phyloP scores from a whole-genome alignment of 2,888 invertebrate species.

The Timandra comae region DNA sequence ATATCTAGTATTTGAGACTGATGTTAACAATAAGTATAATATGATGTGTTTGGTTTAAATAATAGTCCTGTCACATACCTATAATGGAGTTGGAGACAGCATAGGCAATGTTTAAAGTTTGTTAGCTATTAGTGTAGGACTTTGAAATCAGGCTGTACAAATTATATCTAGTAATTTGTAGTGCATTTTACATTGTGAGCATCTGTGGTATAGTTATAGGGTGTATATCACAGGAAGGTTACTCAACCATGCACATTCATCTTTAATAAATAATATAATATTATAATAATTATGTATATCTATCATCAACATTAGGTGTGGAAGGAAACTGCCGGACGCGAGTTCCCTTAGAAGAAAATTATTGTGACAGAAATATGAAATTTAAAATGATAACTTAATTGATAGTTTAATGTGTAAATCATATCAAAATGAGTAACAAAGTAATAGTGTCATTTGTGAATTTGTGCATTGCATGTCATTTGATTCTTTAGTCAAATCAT shows the following conservation, averaged over 20 bases:
- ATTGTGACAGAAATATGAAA: slow-evolving; percentile 13
- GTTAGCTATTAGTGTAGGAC: slow-evolving; percentile 70
- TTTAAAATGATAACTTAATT: slow-evolving; percentile 13
- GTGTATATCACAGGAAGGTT: slow-evolving; percentile 47
- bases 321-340: slow-evolving; percentile 1
- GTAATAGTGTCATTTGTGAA: slow-evolving; percentile 24
- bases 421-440: slow-evolving; percentile 44
- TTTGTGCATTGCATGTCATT: slow-evolving; percentile 28
- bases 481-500: slow-evolving; percentile 18
- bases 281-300: slow-evolving; percentile 18
- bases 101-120: slow-evolving; percentile 59
- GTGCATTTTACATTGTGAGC: slow-evolving; percentile 70
- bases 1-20: slow-evolving; percentile 64
- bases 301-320: slow-evolving; percentile 1
- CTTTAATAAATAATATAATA: slow-evolving; percentile 26
- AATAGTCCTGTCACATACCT: slow-evolving; percentile 35
- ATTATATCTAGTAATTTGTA: slow-evolving; percentile 68
- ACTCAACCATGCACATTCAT: slow-evolving; percentile 45
- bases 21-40: slow-evolving; percentile 58
- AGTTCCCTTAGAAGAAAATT: slow-evolving; percentile 8
- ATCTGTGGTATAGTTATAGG: slow-evolving; percentile 63
- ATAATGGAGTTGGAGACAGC: slow-evolving; percentile 32
- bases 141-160: slow-evolving; percentile 73
- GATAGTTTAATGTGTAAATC: slow-evolving; percentile 29
- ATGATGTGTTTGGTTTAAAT: slow-evolving; percentile 25